Conservation (phyloP, 2,797 vertebrate genomes). For the Delichon dasypus region DNA sequence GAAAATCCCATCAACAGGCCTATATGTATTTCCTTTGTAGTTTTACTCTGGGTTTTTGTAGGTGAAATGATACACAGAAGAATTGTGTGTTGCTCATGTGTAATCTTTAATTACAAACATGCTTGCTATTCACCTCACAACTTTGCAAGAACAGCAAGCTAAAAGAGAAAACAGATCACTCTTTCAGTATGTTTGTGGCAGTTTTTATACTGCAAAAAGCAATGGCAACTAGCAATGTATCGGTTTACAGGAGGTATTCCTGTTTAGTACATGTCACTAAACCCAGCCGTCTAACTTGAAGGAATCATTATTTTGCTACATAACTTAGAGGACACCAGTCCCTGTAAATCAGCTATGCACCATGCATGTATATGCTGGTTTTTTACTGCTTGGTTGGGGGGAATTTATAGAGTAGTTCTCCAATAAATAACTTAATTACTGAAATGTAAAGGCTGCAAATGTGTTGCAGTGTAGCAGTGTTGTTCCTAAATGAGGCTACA, state of each 20-base stretch:
- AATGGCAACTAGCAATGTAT: not conserved
- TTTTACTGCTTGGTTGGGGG: not conserved
- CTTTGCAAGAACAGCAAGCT: not conserved
- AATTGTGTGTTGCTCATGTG: not conserved
- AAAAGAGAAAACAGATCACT: not conserved
- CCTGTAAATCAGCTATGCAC: constrained; percentile 11
- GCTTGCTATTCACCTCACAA: not conserved
- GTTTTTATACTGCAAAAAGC: not conserved
- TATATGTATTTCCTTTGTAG: not conserved
- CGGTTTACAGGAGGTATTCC: not conserved
- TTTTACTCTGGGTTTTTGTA: constrained; percentile 3
- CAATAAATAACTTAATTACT: constrained; percentile 46
- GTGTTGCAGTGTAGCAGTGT: not conserved
- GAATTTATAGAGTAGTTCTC: constrained; percentile 25
- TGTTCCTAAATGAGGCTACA: not conserved
- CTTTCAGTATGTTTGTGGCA: not conserved
- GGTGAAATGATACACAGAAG: not conserved
- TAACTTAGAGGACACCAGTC: not conserved
- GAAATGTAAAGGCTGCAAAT: not conserved
- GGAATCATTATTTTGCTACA: constrained; percentile 6
- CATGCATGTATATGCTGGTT: not conserved
- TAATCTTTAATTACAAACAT: constrained; percentile 39
- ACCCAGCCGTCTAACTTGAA: not conserved
- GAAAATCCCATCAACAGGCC: not conserved
- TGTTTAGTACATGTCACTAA: constrained; percentile 6